These are phyloP conservation scores for Melopsittacus undulatus DNA, from an alignment of 2,797 vertebrate species.

Conservation along the genomic window DNA sequence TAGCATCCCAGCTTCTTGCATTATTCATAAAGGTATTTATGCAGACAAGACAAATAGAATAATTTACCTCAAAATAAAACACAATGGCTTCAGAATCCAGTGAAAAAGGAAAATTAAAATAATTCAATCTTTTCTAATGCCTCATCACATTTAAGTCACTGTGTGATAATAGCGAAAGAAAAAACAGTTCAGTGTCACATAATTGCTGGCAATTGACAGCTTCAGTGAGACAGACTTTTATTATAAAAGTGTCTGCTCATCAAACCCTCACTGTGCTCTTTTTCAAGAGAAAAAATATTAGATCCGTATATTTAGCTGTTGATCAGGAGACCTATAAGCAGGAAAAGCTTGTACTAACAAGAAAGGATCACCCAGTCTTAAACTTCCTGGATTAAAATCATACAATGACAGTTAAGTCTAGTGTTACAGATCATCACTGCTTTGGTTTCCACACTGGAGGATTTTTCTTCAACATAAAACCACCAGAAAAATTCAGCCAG, in stretches of 20 bases:
- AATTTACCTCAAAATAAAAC: constrained; percentile 72
- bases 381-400: neutral
- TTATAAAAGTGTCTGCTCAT: constrained; percentile 35
- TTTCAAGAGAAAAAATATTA: neutral
- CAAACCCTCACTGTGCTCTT: constrained; percentile 13
- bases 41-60: constrained; percentile 70
- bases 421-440: neutral
- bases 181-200: constrained; percentile 40
- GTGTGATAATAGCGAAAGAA: constrained; percentile 37
- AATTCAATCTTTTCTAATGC: constrained; percentile 51
- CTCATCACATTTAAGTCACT: constrained; percentile 59
- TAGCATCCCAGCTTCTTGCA: constrained; percentile 36
- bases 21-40: constrained; percentile 71
- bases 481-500: neutral
- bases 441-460: neutral
- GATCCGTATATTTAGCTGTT: neutral
- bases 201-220: constrained; percentile 15
- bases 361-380: neutral
- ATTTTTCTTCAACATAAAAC: neutral
- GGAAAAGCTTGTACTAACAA: neutral
- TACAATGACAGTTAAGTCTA: neutral
- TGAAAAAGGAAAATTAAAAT: constrained; percentile 67
- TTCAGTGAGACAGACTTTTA: constrained; percentile 41
- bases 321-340: neutral
- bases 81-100: constrained; percentile 17